phyloP scores from a whole-genome alignment of 2,888 invertebrate genomes.

The Hirtodrosophila duncani region DNA sequence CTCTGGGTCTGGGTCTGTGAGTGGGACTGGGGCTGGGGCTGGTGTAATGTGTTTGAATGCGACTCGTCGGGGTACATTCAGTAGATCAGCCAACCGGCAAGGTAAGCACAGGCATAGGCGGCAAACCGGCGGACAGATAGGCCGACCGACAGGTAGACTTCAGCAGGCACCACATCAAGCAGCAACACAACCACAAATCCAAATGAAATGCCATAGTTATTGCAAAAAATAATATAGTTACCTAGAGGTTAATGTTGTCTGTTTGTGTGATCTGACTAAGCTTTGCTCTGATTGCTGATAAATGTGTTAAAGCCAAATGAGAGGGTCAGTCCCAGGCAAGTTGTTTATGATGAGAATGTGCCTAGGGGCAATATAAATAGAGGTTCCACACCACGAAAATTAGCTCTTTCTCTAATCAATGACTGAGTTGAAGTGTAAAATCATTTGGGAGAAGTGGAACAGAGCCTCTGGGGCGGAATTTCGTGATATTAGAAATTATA shows the following conservation, averaged over 20 bases:
- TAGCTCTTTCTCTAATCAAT: too few species aligned
- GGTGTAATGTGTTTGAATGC: slow-evolving; percentile 12
- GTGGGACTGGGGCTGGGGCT: neutral
- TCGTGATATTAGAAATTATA: too few species aligned
- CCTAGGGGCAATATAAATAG: too few species aligned
- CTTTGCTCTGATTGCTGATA: slow-evolving; percentile 54
- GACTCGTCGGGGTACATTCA: slow-evolving; percentile 23
- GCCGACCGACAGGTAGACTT: neutral
- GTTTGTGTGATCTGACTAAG: slow-evolving; percentile 34
- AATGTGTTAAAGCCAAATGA: slow-evolving; percentile 41
- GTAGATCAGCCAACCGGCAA: slow-evolving; percentile 67
- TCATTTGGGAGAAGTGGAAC: too few species aligned
- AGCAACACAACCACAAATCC: slow-evolving; percentile 2
- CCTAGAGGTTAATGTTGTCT: slow-evolving; percentile 46
- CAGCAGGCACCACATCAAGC: neutral
- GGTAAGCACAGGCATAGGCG: slow-evolving; percentile 53
- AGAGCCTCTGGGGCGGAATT: too few species aligned
- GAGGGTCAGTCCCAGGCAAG: slow-evolving; percentile 18
- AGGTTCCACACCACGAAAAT: too few species aligned
- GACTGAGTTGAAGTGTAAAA: too few species aligned
- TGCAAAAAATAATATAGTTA: slow-evolving; percentile 16
- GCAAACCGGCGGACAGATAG: slow-evolving; percentile 8
- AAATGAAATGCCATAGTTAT: slow-evolving; percentile 3
- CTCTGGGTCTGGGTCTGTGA: slow-evolving; percentile 8
- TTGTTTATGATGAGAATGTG: too few species aligned